Evolutionary conservation across 2,888 invertebrate species (phyloP), one percentile per base, ranked within the genome.

Genomic region (Aproaerema taeniolella): DNA sequence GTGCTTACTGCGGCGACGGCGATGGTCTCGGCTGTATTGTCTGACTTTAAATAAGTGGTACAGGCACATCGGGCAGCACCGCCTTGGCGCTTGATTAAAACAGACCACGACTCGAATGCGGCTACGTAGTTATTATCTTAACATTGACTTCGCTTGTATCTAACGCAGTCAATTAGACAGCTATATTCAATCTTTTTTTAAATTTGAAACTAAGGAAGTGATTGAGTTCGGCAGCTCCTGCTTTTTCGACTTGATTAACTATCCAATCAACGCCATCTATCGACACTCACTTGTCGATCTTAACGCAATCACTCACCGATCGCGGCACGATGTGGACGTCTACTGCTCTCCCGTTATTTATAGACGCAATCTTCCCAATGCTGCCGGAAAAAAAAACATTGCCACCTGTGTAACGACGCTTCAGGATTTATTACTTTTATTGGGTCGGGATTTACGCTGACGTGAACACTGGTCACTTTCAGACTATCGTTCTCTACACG

Each of bases 221-320:
- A n/a, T n/a, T n/a, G n/a, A n/a, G n/a, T n/a, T n/a, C n/a, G n/a
- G n/a, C n/a, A n/a, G n/a, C n/a, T n/a, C n/a, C n/a, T n/a, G n/a
- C n/a, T n/a, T n/a, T n/a, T n/a, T n/a, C n/a, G 46, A 49, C 61
- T 73, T 82, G 79, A 83, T 80, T 74, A 75, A 83, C 75, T 67
- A 61, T 62, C 73, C 71, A 80, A 83, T 83, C 67, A 74, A 79
- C 63, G 65, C 73, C 72, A 78, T 68, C 72, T 79, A 75, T 77
- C 60, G 70, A 64, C 61, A 58, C 61, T 69, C 60, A 63, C 60
- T 61, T 63, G 71, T 77, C 73, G 67, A 66, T 67, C 55, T 50
- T 51, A 51, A 50, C 50, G 67, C 72, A 69, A 82, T 85, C 75
- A 76, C 57, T 83, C 82, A 79, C 69, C 50, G 53, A 52, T 58